Evolutionary conservation across 2,888 invertebrate species (phyloP).

Genomic region (Cheiracanthium punctorium): DNA sequence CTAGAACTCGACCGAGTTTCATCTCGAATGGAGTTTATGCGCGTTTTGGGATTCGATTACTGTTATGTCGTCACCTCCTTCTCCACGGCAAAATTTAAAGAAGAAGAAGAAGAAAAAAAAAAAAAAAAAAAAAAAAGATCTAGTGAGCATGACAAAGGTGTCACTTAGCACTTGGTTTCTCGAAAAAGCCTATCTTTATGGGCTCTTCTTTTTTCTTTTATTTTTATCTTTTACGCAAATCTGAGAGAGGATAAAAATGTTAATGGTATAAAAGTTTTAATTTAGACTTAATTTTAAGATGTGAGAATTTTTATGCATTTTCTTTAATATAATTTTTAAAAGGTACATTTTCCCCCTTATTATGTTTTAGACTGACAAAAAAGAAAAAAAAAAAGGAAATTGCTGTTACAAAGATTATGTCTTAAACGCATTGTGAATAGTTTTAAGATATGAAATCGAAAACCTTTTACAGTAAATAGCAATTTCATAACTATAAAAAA

Average conservation of each 20-base stretch:
- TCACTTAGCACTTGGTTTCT: neutral
- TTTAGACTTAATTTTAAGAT: too few species aligned
- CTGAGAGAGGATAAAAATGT: neutral
- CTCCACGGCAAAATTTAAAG: neutral
- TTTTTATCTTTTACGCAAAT: neutral
- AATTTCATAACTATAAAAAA: too few species aligned
- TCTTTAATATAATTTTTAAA: too few species aligned
- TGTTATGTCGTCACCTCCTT: neutral
- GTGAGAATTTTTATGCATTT: too few species aligned
- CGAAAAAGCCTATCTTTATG: neutral
- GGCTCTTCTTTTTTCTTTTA: too few species aligned
- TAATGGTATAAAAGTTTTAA: neutral
- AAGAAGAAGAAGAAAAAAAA: neutral
- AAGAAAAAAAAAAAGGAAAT: too few species aligned
- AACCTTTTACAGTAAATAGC: too few species aligned
- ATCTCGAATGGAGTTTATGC: slow-evolving; percentile 1
- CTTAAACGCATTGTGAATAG: too few species aligned
- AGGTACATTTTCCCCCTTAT: too few species aligned
- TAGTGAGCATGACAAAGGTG: neutral
- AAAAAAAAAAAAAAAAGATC: neutral
- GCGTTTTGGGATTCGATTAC: slow-evolving; percentile 9
- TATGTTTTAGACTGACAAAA: too few species aligned
- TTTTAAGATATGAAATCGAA: too few species aligned
- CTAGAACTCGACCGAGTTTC: neutral
- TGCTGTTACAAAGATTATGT: too few species aligned